phyloP scores from a whole-genome alignment of 2,113 vertebrate genomes.

The Empidonax alnorum region DNA sequence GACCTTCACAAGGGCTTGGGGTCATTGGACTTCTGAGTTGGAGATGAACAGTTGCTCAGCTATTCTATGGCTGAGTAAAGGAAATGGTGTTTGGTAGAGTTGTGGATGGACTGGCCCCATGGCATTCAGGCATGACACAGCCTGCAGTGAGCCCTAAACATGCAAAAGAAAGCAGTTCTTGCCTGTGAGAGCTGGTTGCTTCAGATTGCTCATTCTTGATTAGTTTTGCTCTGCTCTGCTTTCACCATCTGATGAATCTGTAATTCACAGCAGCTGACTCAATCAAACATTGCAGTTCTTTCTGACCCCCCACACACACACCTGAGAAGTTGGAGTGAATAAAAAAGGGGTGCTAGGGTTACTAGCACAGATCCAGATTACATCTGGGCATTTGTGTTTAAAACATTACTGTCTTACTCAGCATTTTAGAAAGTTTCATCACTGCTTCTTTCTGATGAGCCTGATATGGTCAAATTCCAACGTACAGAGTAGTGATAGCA shows the following conservation, averaged over 20 bases:
- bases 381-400: not conserved
- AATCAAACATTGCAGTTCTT: not conserved
- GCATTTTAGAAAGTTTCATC: not conserved
- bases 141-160: not conserved
- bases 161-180: not conserved
- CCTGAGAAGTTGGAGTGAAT: not conserved
- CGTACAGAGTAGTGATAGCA: not conserved
- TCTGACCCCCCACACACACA: not conserved
- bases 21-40: not conserved
- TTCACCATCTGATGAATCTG: not conserved
- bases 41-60: fast-evolving
- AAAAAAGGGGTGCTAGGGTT: not conserved
- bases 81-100: not conserved
- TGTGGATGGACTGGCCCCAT: not conserved
- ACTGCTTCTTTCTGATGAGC: not conserved
- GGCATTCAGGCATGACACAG: not conserved
- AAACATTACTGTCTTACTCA: not conserved
- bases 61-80: not conserved
- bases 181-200: not conserved
- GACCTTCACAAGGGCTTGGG: not conserved
- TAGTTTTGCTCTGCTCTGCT: not conserved
- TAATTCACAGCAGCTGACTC: not conserved
- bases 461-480: not conserved
- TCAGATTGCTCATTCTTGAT: not conserved
- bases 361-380: not conserved